phyloP scores from a whole-genome alignment of 92 coral and sea anemone genomes.

The Umimayanthus chanpuru region DNA sequence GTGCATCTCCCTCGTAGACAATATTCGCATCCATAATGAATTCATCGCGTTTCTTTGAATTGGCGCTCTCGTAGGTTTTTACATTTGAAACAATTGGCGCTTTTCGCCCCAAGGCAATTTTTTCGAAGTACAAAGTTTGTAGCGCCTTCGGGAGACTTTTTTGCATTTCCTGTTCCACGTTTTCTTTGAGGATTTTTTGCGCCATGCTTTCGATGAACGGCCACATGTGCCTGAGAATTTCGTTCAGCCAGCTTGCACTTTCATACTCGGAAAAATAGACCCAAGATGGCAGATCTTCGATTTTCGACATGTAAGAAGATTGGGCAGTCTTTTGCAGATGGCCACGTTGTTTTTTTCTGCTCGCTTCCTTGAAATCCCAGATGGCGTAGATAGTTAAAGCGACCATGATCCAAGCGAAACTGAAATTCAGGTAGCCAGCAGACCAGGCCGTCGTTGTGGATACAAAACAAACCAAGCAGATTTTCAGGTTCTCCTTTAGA shows the following conservation, averaged over 20 bases:
- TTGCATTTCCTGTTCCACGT: slow-evolving; percentile 85
- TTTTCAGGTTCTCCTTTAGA: slow-evolving; percentile 5
- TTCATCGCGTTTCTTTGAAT: slow-evolving; percentile 52
- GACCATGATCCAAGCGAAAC: slow-evolving; percentile 77
- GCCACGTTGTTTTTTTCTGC: slow-evolving; percentile 51
- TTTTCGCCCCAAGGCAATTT: slow-evolving; percentile 80
- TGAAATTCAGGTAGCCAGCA: slow-evolving; percentile 61
- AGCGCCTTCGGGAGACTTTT: slow-evolving; percentile 72
- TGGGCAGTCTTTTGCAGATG: slow-evolving; percentile 55
- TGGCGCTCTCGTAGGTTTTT: slow-evolving; percentile 61
- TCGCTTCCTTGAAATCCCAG: slow-evolving; percentile 64
- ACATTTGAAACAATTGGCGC: slow-evolving; percentile 82
- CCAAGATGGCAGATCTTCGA: slow-evolving; percentile 73
- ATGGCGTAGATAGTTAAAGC: slow-evolving; percentile 52
- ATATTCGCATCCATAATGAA: slow-evolving; percentile 81
- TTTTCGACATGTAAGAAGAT: slow-evolving; percentile 61
- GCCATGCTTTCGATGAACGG: slow-evolving; percentile 83
- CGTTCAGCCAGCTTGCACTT: slow-evolving; percentile 81
- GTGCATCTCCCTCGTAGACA: slow-evolving; percentile 88
- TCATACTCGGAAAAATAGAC: slow-evolving; percentile 75
- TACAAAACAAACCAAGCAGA: slow-evolving; percentile 43
- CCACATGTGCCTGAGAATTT: slow-evolving; percentile 81
- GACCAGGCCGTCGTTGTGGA: slow-evolving; percentile 58
- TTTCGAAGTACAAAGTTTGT: slow-evolving; percentile 78
- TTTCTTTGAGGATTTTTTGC: slow-evolving; percentile 65